A percentile compares a stretch with the other conserved stretches of the same genome.
These are phyloP conservation scores for Cnemophilus loriae DNA, from an alignment of 2,113 vertebrate genomes.

Conservation along the genomic window DNA sequence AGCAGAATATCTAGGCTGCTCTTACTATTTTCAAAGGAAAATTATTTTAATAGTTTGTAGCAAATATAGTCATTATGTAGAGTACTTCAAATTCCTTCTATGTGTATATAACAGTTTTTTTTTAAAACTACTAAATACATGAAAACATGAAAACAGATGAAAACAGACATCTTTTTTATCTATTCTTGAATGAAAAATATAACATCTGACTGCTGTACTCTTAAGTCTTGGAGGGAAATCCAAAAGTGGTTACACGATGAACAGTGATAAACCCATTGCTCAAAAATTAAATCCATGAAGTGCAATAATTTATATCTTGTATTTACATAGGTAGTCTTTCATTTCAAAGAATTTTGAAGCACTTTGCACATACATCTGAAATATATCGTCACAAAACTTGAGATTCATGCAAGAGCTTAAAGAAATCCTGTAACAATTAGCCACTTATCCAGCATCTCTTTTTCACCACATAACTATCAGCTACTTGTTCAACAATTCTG, in stretches of 20 bases:
- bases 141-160: background rate
- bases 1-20: background rate
- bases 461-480: background rate
- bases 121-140: background rate
- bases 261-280: background rate
- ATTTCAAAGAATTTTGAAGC: background rate
- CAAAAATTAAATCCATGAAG: background rate
- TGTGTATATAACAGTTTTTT: background rate
- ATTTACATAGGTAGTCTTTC: background rate
- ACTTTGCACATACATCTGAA: background rate
- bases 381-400: background rate
- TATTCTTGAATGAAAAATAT: background rate
- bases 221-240: background rate
- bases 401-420: background rate
- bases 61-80: background rate
- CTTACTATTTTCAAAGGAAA: background rate
- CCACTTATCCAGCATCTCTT: background rate
- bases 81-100: background rate
- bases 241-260: background rate
- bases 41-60: background rate
- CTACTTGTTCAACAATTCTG: background rate
- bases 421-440: background rate
- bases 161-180: background rate
- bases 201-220: background rate
- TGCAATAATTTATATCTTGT: background rate